Base-by-base conservation (phyloP, 2,888 invertebrate genomes). In the Hirtodrosophila confusa region DNA sequence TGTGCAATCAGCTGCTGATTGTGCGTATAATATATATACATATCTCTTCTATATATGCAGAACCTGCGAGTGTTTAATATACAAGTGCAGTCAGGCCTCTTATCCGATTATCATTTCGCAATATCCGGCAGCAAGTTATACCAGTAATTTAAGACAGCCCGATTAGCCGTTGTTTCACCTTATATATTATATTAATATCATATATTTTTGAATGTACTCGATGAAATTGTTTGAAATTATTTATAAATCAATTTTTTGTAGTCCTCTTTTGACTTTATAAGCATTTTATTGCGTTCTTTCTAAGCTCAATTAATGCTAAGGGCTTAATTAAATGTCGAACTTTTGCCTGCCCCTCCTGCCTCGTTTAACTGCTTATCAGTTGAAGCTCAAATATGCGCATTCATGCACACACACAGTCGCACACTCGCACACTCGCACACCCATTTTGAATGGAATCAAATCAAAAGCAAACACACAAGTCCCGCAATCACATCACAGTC, bases 391-490 rank as follows among this genome's bases (percentile, higher is more conserved):
- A 55, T 43, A 48, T 55, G 61, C 71, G 48, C 61, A 57, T 39
- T 61, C 49, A 61, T 36, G 51, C 51, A 36, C 49, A 29, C 35
- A 33, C 40, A 47, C 31, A 44, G 48, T 45, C 36, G 27, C 24
- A 41, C 47, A 63, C 36, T 51, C 3, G 11, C 31, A 48, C 35
- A 27, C 17, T 17, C 17, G 17, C 17, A 41, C 41, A 48, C 35
- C 10, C 47, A 45, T 66, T 54, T 10, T 66, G 74, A 83, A 80
- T 84, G 78, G 66, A 75, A 80, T 84, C 80, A 80, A 80, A 70
- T 83, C 72, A 69, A 56, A 76, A 41, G 45, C 53, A 54, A 60
- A 60, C 35, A n/a, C 11, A n/a, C 62, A 71, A 78, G 71, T 71
- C 64, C 62, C 77, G 48, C 75, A 64, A 78, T 69, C 76, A 62